phyloP scores from a whole-genome alignment of 2,888 invertebrate species.

The Saturnia japonica region DNA sequence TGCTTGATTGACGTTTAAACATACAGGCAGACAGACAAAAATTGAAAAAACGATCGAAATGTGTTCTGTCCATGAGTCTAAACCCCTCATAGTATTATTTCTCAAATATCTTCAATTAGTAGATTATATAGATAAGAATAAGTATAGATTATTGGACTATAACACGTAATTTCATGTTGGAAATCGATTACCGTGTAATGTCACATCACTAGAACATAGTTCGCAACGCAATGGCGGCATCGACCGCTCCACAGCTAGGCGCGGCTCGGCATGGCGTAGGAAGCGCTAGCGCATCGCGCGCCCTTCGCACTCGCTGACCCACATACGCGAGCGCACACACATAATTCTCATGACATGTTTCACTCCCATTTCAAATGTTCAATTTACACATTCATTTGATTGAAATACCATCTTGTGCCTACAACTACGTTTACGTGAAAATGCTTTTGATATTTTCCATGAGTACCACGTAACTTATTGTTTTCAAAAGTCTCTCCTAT shows the following conservation, averaged over 20 bases:
- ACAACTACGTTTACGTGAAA: background rate
- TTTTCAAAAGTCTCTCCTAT: too few relatives aligned
- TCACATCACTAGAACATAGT: slow-evolving; percentile 12
- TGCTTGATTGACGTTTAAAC: too few relatives aligned
- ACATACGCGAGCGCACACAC: slow-evolving; percentile 49
- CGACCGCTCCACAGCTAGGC: too few relatives aligned
- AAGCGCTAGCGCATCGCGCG: slow-evolving; percentile 63
- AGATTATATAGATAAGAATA: too few relatives aligned
- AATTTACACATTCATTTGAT: background rate
- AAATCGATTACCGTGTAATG: background rate
- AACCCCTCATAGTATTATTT: too few relatives aligned
- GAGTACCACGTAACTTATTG: too few relatives aligned
- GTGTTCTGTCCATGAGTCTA: too few relatives aligned
- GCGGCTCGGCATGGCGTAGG: slow-evolving; percentile 49
- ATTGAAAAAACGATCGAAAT: too few relatives aligned
- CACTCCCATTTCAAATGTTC: slow-evolving; percentile 22
- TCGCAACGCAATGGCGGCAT: background rate
- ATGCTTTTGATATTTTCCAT: too few relatives aligned
- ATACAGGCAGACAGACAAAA: too few relatives aligned
- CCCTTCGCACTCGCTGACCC: slow-evolving; percentile 62
- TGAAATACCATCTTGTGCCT: background rate
- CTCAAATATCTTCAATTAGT: too few relatives aligned
- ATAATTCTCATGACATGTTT: slow-evolving; percentile 38
- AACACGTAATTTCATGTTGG: background rate
- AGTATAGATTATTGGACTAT: background rate